These are phyloP conservation scores for Lepus oiostolus DNA, from an alignment of 2,797 vertebrate genomes.

Conservation along the genomic window DNA sequence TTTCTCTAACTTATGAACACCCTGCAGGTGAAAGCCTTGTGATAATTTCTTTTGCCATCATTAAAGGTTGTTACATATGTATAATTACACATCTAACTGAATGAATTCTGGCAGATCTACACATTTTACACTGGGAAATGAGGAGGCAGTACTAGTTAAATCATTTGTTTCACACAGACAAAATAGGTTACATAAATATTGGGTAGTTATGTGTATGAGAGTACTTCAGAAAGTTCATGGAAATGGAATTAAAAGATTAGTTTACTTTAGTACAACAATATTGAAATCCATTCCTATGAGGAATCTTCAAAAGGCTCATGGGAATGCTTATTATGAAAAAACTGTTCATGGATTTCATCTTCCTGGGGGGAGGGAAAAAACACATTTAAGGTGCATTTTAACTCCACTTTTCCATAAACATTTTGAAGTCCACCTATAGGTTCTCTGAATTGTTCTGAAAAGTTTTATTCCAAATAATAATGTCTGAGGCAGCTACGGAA, in stretches of 20 bases:
- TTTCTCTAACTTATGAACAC: neutral
- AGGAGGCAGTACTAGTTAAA: neutral
- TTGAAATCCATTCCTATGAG: too few relatives aligned
- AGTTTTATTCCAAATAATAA: constrained; percentile 33
- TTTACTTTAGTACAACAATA: too few relatives aligned
- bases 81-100: neutral
- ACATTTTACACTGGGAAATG: neutral
- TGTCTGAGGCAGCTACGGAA: neutral
- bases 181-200: neutral
- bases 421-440: neutral
- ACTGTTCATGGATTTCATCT: too few relatives aligned
- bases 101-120: neutral
- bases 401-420: too few relatives aligned
- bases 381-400: too few relatives aligned
- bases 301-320: too few relatives aligned
- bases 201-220: neutral
- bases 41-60: neutral
- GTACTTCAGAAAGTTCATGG: too few relatives aligned
- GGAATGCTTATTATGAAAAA: too few relatives aligned
- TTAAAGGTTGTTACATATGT: neutral
- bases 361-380: too few relatives aligned
- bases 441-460: neutral
- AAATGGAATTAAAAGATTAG: too few relatives aligned
- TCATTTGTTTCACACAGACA: neutral
- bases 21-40: neutral